These are phyloP conservation scores for Microtus richardsoni DNA, from an alignment of 2,113 vertebrate species.

Conservation along the genomic window DNA sequence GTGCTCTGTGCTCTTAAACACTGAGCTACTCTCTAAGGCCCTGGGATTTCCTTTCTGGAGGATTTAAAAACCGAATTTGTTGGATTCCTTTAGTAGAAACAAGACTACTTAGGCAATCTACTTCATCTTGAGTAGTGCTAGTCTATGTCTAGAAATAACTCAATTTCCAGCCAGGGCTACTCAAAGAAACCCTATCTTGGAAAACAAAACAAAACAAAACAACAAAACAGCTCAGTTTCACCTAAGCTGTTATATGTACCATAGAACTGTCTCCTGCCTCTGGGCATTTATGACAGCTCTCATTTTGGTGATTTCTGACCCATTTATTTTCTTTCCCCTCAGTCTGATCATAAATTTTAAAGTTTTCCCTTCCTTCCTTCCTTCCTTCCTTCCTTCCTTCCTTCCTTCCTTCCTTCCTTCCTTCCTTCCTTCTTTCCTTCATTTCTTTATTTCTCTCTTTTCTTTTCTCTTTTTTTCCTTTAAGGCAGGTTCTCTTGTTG, in stretches of 20 bases:
- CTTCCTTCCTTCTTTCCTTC: neutral
- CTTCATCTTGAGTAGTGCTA: neutral
- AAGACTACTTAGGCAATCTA: neutral
- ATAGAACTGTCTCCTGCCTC: neutral
- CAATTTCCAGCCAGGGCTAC: neutral
- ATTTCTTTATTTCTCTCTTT: neutral
- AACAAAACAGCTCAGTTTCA: neutral
- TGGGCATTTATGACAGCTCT: neutral
- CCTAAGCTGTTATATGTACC: neutral
- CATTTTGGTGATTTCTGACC: conserved; percentile 10
- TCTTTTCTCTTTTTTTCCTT: neutral
- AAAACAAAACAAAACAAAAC: neutral
- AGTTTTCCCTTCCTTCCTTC: neutral
- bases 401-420: neutral
- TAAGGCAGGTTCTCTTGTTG: neutral
- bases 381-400: neutral
- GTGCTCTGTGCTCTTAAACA: neutral
- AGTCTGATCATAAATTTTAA: neutral
- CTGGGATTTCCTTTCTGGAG: neutral
- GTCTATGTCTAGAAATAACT: neutral
- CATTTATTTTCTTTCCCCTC: neutral
- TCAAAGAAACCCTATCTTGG: neutral
- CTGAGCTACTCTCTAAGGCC: neutral
- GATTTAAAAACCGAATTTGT: neutral
- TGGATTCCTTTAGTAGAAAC: neutral